A percentile compares a stretch with the other conserved stretches of the same genome.
phyloP scores from a whole-genome alignment of 2,113 vertebrate species.

The Serinus canaria region DNA sequence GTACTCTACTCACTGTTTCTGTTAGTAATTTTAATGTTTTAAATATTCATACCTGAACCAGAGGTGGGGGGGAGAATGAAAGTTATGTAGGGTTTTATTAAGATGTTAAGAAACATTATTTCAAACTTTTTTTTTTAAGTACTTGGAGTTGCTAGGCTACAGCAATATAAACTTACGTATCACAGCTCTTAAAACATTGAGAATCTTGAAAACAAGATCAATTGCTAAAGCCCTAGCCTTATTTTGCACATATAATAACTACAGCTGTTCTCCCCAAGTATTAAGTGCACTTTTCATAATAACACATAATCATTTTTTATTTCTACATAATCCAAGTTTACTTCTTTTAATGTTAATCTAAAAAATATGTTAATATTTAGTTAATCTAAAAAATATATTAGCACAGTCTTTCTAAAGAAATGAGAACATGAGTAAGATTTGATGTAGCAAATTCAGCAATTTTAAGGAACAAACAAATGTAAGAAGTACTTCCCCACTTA shows the following conservation, averaged over 20 bases:
- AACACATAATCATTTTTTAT: background rate
- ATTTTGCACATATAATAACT: background rate
- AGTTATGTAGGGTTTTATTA: background rate
- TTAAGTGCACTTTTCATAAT: background rate
- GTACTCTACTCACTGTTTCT: background rate
- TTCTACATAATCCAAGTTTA: background rate
- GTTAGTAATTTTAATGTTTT: background rate
- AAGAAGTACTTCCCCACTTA: background rate
- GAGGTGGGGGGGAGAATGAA: background rate
- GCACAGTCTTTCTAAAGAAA: background rate
- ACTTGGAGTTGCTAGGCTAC: conserved; percentile 32
- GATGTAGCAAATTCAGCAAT: background rate
- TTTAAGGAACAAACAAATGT: background rate
- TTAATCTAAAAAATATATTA: background rate
- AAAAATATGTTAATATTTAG: background rate
- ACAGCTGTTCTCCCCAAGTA: background rate
- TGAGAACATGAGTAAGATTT: background rate
- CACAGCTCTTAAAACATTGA: background rate
- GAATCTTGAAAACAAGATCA: background rate
- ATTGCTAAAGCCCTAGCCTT: background rate
- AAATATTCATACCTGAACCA: background rate
- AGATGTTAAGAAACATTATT: background rate
- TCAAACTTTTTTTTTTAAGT: background rate
- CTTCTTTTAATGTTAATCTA: background rate
- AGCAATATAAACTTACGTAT: background rate